phyloP scores from a whole-genome alignment of 2,888 invertebrate genomes.

The Ornithoptera priamus region DNA sequence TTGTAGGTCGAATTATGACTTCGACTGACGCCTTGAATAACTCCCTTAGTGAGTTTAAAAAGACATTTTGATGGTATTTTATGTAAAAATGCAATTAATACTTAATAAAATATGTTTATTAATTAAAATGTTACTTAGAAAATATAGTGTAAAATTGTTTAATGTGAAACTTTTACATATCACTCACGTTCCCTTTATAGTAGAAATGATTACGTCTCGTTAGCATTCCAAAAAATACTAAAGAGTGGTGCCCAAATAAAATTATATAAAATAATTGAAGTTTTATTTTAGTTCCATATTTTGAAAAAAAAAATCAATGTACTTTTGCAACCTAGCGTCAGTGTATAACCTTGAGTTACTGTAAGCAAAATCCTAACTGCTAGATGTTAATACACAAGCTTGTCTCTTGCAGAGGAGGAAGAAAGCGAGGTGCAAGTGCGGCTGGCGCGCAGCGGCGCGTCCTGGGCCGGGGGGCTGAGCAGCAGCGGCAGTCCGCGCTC shows the following conservation, averaged over 20 bases:
- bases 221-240: conserved; percentile 31
- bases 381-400: conserved; percentile 24
- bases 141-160: conserved; percentile 13
- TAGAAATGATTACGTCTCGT: conserved; percentile 20
- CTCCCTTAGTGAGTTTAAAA: not conserved
- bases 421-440: conserved; percentile 58
- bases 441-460: conserved; percentile 39
- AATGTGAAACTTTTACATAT: conserved; percentile 33
- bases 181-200: conserved; percentile 29
- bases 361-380: not conserved
- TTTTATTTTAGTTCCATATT: conserved; percentile 35
- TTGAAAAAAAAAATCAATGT: conserved; percentile 16
- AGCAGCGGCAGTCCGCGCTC: conserved; percentile 47
- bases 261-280: conserved; percentile 26
- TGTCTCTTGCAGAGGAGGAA: conserved; percentile 68
- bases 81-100: conserved; percentile 4
- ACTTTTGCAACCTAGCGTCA: not conserved
- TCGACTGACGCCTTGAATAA: not conserved
- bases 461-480: conserved; percentile 33
- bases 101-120: not conserved
- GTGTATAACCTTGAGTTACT: conserved; percentile 1
- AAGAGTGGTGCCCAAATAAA: conserved; percentile 28
- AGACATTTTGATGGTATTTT: conserved; percentile 11
- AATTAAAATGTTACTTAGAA: conserved; percentile 1
- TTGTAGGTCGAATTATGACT: not conserved